Conservation (phyloP, 2,888 invertebrate species). For the Macaria notata region DNA sequence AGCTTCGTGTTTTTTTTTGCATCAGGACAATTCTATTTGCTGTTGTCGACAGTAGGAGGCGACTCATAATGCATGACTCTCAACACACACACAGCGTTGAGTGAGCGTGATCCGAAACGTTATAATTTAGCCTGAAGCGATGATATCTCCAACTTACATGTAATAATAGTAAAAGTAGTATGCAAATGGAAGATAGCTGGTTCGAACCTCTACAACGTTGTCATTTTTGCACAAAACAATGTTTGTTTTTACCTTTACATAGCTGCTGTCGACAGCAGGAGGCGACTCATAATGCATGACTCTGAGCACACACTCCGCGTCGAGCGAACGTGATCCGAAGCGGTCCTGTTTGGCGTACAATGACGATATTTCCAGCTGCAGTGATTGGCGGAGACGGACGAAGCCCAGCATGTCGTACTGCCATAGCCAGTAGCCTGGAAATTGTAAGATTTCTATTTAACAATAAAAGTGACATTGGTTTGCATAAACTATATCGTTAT, state of each 20-base stretch:
- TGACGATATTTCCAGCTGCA: constrained; percentile 60
- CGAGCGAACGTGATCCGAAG: constrained; percentile 28
- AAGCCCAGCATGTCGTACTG: constrained; percentile 71
- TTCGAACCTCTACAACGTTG: not conserved
- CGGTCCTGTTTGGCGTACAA: constrained; percentile 43
- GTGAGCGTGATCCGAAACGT: too few relatives aligned
- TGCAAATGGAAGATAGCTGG: too few relatives aligned
- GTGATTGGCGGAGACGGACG: constrained; percentile 57
- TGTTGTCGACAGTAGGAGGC: constrained; percentile 25
- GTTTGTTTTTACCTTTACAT: constrained; percentile 40
- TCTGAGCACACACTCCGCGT: constrained; percentile 29
- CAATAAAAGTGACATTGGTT: too few relatives aligned
- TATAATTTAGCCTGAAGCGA: too few relatives aligned
- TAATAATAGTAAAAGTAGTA: too few relatives aligned
- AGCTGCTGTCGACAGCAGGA: constrained; percentile 29
- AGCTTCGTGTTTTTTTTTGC: too few relatives aligned
- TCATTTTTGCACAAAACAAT: too few relatives aligned
- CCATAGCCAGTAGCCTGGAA: constrained; percentile 73
- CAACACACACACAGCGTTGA: constrained; percentile 27
- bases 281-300: constrained; percentile 39
- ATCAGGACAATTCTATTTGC: too few relatives aligned
- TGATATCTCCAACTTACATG: too few relatives aligned
- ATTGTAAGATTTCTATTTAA: not conserved
- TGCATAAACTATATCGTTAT: too few relatives aligned
- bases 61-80: constrained; percentile 39